Percentiles rank a stretch among this genome's conserved stretches.
These are phyloP conservation scores for Agrenia bidenticulata DNA, from an alignment of 2,888 invertebrate species.

Conservation along the genomic window DNA sequence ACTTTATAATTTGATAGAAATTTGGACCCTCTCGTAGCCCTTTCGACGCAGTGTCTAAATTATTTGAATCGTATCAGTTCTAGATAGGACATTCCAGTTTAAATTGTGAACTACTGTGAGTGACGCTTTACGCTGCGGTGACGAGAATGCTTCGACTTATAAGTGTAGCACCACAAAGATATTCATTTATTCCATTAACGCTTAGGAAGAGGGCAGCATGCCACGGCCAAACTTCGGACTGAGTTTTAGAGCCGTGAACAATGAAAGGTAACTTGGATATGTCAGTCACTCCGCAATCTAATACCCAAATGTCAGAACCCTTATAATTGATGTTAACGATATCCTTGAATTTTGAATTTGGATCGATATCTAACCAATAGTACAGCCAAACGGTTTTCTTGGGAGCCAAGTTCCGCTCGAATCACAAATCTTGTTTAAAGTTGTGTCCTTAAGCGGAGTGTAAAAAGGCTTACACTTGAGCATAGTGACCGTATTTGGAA, in stretches of 20 bases:
- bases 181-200: slow-evolving; percentile 21
- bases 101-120: too few species aligned
- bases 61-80: too few species aligned
- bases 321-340: too few species aligned
- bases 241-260: slow-evolving; percentile 22
- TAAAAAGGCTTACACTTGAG: slow-evolving; percentile 28
- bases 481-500: slow-evolving; percentile 15
- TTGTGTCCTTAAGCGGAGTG: slow-evolving; percentile 13
- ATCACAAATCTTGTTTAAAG: slow-evolving; percentile 28
- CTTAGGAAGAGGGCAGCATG: slow-evolving; percentile 26
- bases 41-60: too few species aligned
- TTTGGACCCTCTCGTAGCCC: too few species aligned
- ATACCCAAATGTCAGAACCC: neutral
- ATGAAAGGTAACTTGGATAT: slow-evolving; percentile 20
- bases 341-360: too few species aligned
- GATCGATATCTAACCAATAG: slow-evolving; percentile 28
- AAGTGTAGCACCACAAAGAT: slow-evolving; percentile 27
- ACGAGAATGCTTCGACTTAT: slow-evolving; percentile 20
- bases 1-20: slow-evolving; percentile 10
- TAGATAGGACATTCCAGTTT: too few species aligned
- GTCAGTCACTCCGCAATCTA: slow-evolving; percentile 27
- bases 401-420: slow-evolving; percentile 29
- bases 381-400: slow-evolving; percentile 26
- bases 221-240: slow-evolving; percentile 31
- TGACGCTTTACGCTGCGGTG: slow-evolving; percentile 12